Evolutionary conservation across 2,888 invertebrate genomes (phyloP).

Genomic region (Psylliodes chrysocephalus): DNA sequence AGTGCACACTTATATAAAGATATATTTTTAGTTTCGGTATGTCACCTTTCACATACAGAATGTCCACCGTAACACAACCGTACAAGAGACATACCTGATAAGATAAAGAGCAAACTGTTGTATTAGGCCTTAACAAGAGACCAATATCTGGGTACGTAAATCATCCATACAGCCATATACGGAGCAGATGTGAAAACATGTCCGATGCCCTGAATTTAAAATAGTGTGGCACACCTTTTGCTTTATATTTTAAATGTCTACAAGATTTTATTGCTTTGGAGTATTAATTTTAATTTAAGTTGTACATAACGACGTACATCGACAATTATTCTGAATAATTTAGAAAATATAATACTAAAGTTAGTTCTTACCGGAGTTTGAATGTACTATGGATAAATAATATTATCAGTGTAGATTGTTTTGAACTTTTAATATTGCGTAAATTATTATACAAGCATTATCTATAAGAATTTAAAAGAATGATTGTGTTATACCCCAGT

Average conservation of each 20-base stretch:
- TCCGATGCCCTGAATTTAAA: constrained; percentile 56
- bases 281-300: too few relatives aligned
- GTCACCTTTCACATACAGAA: constrained; percentile 39
- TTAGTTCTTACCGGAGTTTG: too few relatives aligned
- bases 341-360: too few relatives aligned
- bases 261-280: too few relatives aligned
- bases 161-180: constrained; percentile 62
- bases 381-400: too few relatives aligned
- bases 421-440: too few relatives aligned
- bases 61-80: constrained; percentile 32
- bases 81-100: constrained; percentile 53
- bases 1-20: constrained; percentile 30
- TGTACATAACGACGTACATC: too few relatives aligned
- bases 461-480: too few relatives aligned
- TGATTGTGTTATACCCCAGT: too few relatives aligned
- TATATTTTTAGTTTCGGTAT: constrained; percentile 37
- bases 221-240: constrained; percentile 47
- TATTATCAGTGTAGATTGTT: too few relatives aligned
- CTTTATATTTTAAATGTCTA: constrained; percentile 1
- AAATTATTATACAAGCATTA: too few relatives aligned
- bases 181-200: constrained; percentile 53
- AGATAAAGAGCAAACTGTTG: constrained; percentile 61
- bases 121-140: constrained; percentile 61
- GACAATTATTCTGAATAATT: too few relatives aligned
- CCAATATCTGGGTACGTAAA: constrained; percentile 63